Evolutionary conservation across 1,140 invertebrate genomes (phyloP).

Genomic region (Branchinecta lynchi): DNA sequence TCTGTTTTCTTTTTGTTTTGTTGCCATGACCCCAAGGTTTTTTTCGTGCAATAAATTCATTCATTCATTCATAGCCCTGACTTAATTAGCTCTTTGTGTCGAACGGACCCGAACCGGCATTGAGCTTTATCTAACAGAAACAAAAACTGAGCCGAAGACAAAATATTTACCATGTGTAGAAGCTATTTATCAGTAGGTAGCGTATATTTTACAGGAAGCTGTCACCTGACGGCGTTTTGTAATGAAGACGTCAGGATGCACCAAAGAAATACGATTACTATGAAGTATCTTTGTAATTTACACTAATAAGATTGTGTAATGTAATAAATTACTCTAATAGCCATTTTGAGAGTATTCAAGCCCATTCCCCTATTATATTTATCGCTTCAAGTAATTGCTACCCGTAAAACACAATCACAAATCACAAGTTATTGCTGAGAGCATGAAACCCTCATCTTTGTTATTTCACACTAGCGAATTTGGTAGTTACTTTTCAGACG

Average conservation of each 20-base stretch:
- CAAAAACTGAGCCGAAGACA: background rate
- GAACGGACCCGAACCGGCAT: no score
- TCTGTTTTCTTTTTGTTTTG: no score
- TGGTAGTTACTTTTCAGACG: no score
- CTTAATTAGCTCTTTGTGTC: no score
- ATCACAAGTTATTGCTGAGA: no score
- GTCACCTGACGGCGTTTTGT: background rate
- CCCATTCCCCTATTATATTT: background rate
- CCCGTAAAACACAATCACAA: background rate
- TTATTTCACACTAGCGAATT: no score
- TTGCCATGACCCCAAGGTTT: no score
- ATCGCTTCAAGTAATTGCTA: background rate
- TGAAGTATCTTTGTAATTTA: background rate
- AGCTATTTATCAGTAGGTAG: background rate
- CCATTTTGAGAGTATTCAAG: background rate
- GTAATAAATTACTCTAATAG: background rate
- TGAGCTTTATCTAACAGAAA: background rate
- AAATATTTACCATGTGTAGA: background rate
- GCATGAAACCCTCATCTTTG: no score
- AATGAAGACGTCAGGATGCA: background rate
- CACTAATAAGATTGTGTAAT: slow-evolving; percentile 2
- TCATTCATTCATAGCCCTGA: no score
- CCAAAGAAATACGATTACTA: background rate
- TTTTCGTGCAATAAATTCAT: no score
- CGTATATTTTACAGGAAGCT: slow-evolving; percentile 4